These are phyloP conservation scores for Phycodurus eques DNA, from an alignment of 2,113 vertebrate genomes.

Conservation along the genomic window DNA sequence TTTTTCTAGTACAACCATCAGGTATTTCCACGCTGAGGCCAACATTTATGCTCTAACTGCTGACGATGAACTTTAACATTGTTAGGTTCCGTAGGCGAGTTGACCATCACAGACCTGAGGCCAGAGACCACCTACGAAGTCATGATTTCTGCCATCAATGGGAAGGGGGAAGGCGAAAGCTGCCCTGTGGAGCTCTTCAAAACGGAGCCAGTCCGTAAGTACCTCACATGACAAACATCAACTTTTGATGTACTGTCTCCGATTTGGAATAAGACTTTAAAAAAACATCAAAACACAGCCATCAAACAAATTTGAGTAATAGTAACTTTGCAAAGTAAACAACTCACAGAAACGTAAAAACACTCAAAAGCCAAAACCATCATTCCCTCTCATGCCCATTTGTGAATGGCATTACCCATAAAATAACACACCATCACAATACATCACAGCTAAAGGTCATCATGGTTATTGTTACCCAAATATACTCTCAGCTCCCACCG, in stretches of 20 bases:
- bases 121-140: slow-evolving; percentile 87
- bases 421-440: background rate
- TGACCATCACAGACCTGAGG: slow-evolving; percentile 85
- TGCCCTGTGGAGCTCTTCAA: slow-evolving; percentile 81
- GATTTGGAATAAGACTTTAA: background rate
- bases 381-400: background rate
- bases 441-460: background rate
- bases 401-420: background rate
- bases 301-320: background rate
- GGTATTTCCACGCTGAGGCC: no score
- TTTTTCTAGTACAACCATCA: no score
- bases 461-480: background rate
- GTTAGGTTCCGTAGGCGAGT: slow-evolving; percentile 57
- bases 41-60: slow-evolving; percentile 24
- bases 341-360: background rate
- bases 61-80: background rate
- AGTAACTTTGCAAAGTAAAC: slow-evolving; percentile 1
- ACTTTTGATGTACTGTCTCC: background rate
- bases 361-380: background rate
- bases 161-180: slow-evolving; percentile 90
- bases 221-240: slow-evolving; percentile 3
- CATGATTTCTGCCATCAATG: slow-evolving; percentile 89
- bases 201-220: slow-evolving; percentile 97
- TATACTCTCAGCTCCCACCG: background rate
- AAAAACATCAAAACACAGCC: no score